These are phyloP conservation scores for Hecatera dysodea DNA, from an alignment of 2,888 invertebrate genomes.

Conservation along the genomic window DNA sequence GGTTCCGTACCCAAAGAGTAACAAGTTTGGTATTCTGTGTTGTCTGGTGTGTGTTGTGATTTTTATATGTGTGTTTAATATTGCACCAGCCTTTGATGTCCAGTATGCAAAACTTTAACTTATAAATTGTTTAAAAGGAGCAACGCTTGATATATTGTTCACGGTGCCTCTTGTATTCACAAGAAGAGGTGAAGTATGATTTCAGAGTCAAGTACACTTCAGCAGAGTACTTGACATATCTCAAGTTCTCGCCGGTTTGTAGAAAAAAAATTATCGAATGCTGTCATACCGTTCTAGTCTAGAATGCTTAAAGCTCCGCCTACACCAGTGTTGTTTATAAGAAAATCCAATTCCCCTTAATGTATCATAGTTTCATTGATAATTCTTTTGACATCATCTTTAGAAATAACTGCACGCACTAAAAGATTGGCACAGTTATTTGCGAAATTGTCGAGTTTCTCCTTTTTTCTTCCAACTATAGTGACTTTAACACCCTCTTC, in stretches of 20 bases:
- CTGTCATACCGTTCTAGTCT: slow-evolving; percentile 30
- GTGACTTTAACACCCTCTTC: slow-evolving; percentile 61
- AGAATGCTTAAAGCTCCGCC: not conserved
- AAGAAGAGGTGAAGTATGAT: slow-evolving; percentile 60
- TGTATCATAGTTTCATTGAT: slow-evolving; percentile 8
- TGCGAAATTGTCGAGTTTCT: slow-evolving; percentile 49
- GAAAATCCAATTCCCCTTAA: slow-evolving; percentile 17
- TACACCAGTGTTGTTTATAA: slow-evolving; percentile 24
- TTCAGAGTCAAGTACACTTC: slow-evolving; percentile 51
- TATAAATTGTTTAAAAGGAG: not conserved
- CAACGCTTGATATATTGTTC: slow-evolving; percentile 91
- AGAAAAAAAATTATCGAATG: slow-evolving; percentile 35
- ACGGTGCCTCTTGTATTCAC: slow-evolving; percentile 89
- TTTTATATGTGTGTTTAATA: too few relatives aligned
- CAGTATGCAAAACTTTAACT: slow-evolving; percentile 42
- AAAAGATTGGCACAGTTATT: slow-evolving; percentile 27
- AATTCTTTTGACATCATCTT: slow-evolving; percentile 23
- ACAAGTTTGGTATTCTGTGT: too few relatives aligned
- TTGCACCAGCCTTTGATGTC: slow-evolving; percentile 64
- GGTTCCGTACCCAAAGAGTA: too few relatives aligned
- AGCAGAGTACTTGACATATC: too few relatives aligned
- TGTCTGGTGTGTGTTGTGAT: too few relatives aligned
- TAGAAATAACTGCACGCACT: slow-evolving; percentile 19
- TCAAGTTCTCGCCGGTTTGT: slow-evolving; percentile 56
- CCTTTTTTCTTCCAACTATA: slow-evolving; percentile 58